phyloP scores from a whole-genome alignment of 1,140 invertebrate species.

The Eulimnadia texana region DNA sequence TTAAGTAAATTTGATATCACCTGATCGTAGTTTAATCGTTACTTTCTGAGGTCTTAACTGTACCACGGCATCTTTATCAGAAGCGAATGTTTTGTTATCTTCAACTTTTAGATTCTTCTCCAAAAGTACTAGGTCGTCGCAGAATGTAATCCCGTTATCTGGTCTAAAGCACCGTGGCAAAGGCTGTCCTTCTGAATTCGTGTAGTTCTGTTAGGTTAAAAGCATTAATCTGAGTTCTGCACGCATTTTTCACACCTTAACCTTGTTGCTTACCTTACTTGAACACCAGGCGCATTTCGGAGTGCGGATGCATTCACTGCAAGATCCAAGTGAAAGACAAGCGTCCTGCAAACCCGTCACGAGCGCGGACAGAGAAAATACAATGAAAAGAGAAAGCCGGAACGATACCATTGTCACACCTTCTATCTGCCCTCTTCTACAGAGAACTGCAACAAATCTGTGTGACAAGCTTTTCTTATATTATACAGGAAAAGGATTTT shows the following conservation, averaged over 20 bases:
- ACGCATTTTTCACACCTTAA: not conserved
- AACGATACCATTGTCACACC: too few relatives aligned
- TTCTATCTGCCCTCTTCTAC: too few relatives aligned
- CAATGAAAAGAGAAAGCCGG: too few relatives aligned
- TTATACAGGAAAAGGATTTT: too few relatives aligned
- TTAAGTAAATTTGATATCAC: not conserved
- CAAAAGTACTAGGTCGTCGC: not conserved
- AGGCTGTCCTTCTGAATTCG: not conserved
- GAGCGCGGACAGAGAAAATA: too few relatives aligned
- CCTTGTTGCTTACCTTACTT: not conserved
- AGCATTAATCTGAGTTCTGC: not conserved
- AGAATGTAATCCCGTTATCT: not conserved
- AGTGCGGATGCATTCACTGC: not conserved
- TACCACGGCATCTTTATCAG: not conserved
- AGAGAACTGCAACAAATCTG: too few relatives aligned
- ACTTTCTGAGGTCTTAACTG: not conserved
- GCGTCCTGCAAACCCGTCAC: too few relatives aligned
- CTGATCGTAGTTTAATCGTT: not conserved
- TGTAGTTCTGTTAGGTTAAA: not conserved
- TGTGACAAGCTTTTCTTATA: too few relatives aligned
- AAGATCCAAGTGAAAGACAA: not conserved
- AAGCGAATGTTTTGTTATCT: not conserved
- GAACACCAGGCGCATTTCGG: conserved; percentile 3
- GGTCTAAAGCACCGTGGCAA: not conserved
- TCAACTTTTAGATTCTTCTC: not conserved